Base-by-base conservation (phyloP, 2,888 invertebrate species). In the Agrochola litura region DNA sequence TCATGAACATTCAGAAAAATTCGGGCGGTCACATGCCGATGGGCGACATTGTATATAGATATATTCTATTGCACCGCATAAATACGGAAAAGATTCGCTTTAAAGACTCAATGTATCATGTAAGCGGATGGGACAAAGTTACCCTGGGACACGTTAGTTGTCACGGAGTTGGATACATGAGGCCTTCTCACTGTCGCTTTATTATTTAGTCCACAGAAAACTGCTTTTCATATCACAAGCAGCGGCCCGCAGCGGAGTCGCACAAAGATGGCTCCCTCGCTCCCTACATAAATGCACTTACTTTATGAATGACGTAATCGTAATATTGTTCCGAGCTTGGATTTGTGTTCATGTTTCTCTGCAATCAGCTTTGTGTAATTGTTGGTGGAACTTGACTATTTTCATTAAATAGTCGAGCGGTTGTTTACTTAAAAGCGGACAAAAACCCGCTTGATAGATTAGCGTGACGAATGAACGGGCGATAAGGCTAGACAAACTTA, bases 171-270 rank as follows among this genome's bases (percentile, higher is more conserved):
- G 88, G 85, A 84, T 87, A 88, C 79, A 90, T 86, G 90, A 88
- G 89, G 90, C 90, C 90, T 90, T 91, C 92, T 92, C 88, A 90
- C 91, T 92, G 89, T 88, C 89, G 89, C 89, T 93, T 92, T 93
- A 95, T 96, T 95, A 96, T 96, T 94, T 95, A 92, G 91, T 92
- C 82, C 89, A 93, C 92, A 89, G 93, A 93, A 94, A 94, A 95
- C 93, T 92, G 95, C 95, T 95, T 96, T 96, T 96, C 95, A 95
- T 93, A 95, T 95, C 95, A 96, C 92, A 87, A 94, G 92, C 95
- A 96, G 94, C 91, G 91, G 89, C 90, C 92, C 92, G 91, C 92
- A 90, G 89, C 89, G 89, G 90, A 93, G 91, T 90, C 90, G 91
- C 91, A 94, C 92, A 94, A 94, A 94, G 93, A 94, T 93, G 92